Conservation (phyloP, 2,888 invertebrate species). For the Barypeithes pellucidus region DNA sequence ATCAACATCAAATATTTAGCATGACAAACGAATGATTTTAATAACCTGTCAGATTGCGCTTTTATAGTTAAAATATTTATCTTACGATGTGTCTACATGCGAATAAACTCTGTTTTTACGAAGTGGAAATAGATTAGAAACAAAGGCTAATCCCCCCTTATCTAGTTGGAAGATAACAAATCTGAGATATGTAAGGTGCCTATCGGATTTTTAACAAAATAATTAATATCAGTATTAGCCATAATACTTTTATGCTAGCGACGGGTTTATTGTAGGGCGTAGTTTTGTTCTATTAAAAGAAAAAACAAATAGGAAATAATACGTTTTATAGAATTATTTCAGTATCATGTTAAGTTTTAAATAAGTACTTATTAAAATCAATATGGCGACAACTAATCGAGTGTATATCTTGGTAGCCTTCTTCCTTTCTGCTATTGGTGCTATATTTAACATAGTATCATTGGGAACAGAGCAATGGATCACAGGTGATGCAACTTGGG, state of each 20-base stretch:
- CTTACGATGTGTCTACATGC: not conserved
- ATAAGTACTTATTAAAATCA: slow-evolving; percentile 26
- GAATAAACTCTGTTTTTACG: slow-evolving; percentile 6
- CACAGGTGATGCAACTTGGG: slow-evolving; percentile 39
- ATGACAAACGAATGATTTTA: not conserved
- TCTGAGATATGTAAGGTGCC: slow-evolving; percentile 4
- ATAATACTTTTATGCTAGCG: not conserved
- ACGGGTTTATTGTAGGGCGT: not conserved
- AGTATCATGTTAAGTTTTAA: not conserved
- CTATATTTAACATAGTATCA: slow-evolving; percentile 63
- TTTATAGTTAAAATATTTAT: not conserved
- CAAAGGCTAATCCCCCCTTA: not conserved
- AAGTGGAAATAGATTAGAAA: not conserved
- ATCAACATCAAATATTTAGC: not conserved
- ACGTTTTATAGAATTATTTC: not conserved
- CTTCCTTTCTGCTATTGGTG: slow-evolving; percentile 63
- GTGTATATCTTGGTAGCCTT: slow-evolving; percentile 62
- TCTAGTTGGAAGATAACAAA: slow-evolving; percentile 10
- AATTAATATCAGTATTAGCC: not conserved
- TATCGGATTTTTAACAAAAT: slow-evolving; percentile 1
- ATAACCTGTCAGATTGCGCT: slow-evolving; percentile 1
- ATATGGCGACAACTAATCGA: slow-evolving; percentile 64
- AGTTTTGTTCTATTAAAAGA: not conserved
- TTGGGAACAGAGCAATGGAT: slow-evolving; percentile 66
- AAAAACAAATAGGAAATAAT: not conserved